Conservation (phyloP, 2,113 vertebrate species). For the Syngnathus typhle region DNA sequence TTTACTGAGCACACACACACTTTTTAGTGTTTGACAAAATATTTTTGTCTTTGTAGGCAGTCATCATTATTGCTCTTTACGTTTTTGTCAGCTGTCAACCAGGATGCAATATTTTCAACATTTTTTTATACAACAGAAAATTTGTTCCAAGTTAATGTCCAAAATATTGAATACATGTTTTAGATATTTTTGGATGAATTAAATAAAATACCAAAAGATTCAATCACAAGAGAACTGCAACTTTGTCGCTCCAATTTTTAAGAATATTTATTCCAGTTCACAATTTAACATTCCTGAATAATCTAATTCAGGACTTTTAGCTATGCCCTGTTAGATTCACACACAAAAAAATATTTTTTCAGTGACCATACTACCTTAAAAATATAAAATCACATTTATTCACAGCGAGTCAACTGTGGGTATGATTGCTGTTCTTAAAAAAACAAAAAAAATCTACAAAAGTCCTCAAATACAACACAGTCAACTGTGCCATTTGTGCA, state of each 20-base stretch:
- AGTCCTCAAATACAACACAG: neutral
- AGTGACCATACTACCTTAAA: constrained; percentile 45
- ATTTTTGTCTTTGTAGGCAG: neutral
- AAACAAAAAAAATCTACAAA: neutral
- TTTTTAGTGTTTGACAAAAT: neutral
- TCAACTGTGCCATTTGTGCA: constrained; percentile 33
- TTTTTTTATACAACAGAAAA: constrained; percentile 18
- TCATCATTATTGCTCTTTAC: constrained; percentile 3
- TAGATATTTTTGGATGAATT: neutral
- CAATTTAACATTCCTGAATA: constrained; percentile 10
- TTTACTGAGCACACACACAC: constrained; percentile 62
- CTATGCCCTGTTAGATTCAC: constrained; percentile 22
- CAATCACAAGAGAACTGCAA: too few species aligned
- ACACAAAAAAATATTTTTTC: neutral
- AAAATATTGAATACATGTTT: constrained; percentile 45
- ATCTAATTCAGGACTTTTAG: constrained; percentile 1
- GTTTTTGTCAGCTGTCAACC: neutral
- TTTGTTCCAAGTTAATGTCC: constrained; percentile 27
- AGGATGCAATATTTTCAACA: constrained; percentile 30
- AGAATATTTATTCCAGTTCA: constrained; percentile 20
- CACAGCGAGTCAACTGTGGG: neutral
- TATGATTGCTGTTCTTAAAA: neutral
- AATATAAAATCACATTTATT: constrained; percentile 5
- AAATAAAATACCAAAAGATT: neutral
- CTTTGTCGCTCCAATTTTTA: neutral